Percentiles rank a stretch among this genome's conserved stretches.
Evolutionary conservation across 2,113 vertebrate species (phyloP).

Genomic region (Protobothrops mucrosquamatus): DNA sequence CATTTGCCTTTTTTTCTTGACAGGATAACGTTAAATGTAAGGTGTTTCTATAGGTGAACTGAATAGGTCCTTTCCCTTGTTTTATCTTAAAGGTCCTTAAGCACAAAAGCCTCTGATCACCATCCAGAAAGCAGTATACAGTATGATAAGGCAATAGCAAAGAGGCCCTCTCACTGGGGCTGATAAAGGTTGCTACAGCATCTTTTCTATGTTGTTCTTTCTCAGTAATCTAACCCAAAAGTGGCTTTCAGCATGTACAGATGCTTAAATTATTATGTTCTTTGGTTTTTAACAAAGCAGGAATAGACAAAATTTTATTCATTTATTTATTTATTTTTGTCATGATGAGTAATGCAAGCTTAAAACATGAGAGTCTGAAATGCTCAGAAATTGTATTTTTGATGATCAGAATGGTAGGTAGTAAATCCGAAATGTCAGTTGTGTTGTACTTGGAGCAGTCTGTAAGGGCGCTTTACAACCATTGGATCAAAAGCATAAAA

Average conservation of each 20-base stretch:
- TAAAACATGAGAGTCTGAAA: neutral
- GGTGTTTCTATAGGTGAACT: constrained; percentile 28
- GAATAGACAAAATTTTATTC: neutral
- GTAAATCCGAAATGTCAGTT: neutral
- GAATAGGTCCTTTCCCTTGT: constrained; percentile 50
- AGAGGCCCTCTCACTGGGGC: neutral
- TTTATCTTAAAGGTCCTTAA: constrained; percentile 9
- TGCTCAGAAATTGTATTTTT: neutral
- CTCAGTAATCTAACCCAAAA: neutral
- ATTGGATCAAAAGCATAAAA: neutral
- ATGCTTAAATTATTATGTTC: neutral
- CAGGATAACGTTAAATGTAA: constrained; percentile 7
- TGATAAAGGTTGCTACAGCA: neutral
- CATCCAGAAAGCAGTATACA: neutral
- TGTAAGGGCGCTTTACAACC: neutral
- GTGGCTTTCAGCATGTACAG: neutral
- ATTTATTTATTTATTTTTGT: neutral
- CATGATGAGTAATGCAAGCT: neutral
- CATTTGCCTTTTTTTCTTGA: neutral
- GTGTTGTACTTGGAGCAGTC: neutral
- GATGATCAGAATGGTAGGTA: neutral
- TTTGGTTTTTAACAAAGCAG: neutral
- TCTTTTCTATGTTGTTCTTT: neutral
- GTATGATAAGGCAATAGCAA: neutral
- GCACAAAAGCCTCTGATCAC: neutral